Conservation (phyloP, 2,797 vertebrate genomes). For the Merluccius polli region DNA sequence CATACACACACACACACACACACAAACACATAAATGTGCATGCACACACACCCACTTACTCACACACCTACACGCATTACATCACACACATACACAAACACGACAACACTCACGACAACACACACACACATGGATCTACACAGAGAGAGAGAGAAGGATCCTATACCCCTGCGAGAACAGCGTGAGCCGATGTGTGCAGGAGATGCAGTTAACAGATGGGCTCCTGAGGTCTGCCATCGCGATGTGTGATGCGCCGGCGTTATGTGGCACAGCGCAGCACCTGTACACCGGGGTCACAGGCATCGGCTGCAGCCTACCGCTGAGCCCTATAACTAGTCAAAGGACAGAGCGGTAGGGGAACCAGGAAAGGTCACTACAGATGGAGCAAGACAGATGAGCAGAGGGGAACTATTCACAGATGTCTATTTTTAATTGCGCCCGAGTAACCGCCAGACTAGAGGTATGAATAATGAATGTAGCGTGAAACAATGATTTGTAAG, state of each 20-base stretch:
- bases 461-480: too few relatives aligned
- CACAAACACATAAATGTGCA: neutral
- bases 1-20: neutral
- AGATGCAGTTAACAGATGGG: slow-evolving; percentile 51
- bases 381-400: neutral
- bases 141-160: neutral
- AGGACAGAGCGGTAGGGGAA: neutral
- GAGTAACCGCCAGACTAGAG: too few relatives aligned
- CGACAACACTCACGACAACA: neutral
- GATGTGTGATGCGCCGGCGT: slow-evolving; percentile 29
- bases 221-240: slow-evolving; percentile 23
- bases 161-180: slow-evolving; percentile 25
- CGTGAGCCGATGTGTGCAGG: slow-evolving; percentile 23
- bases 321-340: neutral
- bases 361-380: neutral
- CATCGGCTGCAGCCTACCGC: slow-evolving; percentile 5
- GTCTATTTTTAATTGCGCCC: neutral
- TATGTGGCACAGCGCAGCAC: slow-evolving; percentile 13
- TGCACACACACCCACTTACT: neutral
- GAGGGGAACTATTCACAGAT: neutral
- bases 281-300: slow-evolving; percentile 18
- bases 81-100: neutral
- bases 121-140: neutral
- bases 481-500: too few relatives aligned
- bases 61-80: neutral